Evolutionary conservation across 2,888 invertebrate genomes (phyloP).

Genomic region (Ellobium chinense): DNA sequence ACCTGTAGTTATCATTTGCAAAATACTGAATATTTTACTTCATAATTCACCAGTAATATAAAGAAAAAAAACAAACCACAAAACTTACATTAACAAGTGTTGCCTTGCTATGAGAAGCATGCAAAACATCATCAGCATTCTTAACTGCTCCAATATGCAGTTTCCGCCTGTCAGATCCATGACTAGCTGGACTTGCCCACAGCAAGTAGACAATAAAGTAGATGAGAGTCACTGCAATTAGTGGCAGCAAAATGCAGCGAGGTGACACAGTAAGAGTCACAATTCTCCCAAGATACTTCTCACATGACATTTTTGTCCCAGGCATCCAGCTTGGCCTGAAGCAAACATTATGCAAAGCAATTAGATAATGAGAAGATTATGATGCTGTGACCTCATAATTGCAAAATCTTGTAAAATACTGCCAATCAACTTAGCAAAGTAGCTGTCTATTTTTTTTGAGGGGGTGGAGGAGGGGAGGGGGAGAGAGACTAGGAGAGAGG

Average conservation of each 20-base stretch:
- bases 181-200: constrained; percentile 18
- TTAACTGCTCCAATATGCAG: background rate
- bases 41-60: background rate
- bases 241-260: background rate
- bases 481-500: too few species aligned
- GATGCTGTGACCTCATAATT: too few species aligned
- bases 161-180: background rate
- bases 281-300: background rate
- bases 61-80: too few species aligned
- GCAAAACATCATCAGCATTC: background rate
- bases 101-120: background rate
- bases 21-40: too few species aligned
- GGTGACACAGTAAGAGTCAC: background rate
- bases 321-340: background rate
- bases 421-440: too few species aligned
- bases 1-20: too few species aligned
- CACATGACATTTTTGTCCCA: background rate
- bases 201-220: constrained; percentile 8
- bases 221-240: background rate
- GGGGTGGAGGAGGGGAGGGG: too few species aligned
- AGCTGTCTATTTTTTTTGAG: too few species aligned
- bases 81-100: too few species aligned
- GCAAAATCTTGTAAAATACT: too few species aligned
- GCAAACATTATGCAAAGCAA: too few species aligned
- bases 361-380: too few species aligned